Conservation (phyloP, 2,888 invertebrate genomes). For the Hyppa rectilinea region DNA sequence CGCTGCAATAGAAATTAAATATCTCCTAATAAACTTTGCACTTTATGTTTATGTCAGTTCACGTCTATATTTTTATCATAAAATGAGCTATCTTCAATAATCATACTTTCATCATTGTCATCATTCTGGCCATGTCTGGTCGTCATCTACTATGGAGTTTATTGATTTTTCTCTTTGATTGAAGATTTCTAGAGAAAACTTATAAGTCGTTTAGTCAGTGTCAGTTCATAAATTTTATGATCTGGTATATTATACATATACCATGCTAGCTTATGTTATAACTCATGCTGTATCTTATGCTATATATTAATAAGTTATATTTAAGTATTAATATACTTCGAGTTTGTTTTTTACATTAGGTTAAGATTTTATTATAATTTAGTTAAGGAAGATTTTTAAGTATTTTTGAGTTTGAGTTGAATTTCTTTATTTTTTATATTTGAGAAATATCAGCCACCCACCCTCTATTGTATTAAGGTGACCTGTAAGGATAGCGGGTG, state of each 20-base stretch:
- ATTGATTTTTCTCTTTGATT: neutral
- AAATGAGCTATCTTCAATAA: neutral
- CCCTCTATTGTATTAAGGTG: too few relatives aligned
- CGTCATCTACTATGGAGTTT: neutral
- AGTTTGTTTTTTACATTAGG: too few relatives aligned
- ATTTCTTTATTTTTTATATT: too few relatives aligned
- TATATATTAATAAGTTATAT: too few relatives aligned
- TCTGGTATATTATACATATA: neutral
- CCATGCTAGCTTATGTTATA: too few relatives aligned
- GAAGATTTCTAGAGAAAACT: slow-evolving; percentile 3
- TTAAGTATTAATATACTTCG: too few relatives aligned
- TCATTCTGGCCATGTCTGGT: neutral
- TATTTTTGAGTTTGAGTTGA: too few relatives aligned
- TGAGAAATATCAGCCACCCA: too few relatives aligned
- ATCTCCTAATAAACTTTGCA: neutral
- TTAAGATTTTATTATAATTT: too few relatives aligned
- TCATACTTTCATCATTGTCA: slow-evolving; percentile 3
- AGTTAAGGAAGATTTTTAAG: too few relatives aligned
- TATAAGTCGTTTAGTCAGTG: neutral
- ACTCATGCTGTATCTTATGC: neutral
- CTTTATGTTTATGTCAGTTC: neutral
- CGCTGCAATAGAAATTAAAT: slow-evolving; percentile 14
- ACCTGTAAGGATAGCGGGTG: too few relatives aligned
- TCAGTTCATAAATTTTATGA: neutral
- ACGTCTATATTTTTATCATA: neutral